Percentiles rank a stretch among this genome's conserved stretches.
Conservation (phyloP, 2,113 vertebrate species). For the Prinia subflava region DNA sequence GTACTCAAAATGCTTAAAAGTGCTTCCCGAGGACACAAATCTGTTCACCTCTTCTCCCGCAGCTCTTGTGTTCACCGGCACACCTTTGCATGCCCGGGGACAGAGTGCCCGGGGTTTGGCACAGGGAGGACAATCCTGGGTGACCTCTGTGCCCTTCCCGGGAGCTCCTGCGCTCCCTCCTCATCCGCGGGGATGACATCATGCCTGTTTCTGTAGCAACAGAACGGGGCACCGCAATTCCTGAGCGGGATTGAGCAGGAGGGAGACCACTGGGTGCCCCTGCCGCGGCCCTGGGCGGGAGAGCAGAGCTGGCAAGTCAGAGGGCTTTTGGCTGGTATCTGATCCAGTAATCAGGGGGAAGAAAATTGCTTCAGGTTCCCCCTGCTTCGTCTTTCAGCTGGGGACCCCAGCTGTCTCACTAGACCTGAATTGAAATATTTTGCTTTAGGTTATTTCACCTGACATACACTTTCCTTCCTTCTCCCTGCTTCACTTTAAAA, state of each 20-base stretch:
- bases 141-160: conserved; percentile 1
- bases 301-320: not conserved
- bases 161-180: not conserved
- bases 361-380: not conserved
- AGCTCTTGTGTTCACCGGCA: not conserved
- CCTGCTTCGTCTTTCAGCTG: not conserved
- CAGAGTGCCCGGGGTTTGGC: not conserved
- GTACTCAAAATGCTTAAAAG: not conserved
- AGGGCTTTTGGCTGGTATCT: not conserved
- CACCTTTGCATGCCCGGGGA: not conserved
- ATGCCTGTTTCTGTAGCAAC: conserved; percentile 6
- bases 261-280: accelerated
- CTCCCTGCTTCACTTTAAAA: not conserved
- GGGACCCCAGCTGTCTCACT: not conserved
- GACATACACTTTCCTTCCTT: not conserved
- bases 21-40: not conserved
- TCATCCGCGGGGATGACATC: not conserved
- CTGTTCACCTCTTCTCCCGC: not conserved
- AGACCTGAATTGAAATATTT: not conserved
- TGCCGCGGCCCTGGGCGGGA: not conserved
- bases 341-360: not conserved
- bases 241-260: not conserved
- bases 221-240: not conserved
- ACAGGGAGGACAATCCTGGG: not conserved
- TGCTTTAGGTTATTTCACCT: not conserved